phyloP scores from a whole-genome alignment of 2,888 invertebrate genomes.

The Sylvicola cinctus region DNA sequence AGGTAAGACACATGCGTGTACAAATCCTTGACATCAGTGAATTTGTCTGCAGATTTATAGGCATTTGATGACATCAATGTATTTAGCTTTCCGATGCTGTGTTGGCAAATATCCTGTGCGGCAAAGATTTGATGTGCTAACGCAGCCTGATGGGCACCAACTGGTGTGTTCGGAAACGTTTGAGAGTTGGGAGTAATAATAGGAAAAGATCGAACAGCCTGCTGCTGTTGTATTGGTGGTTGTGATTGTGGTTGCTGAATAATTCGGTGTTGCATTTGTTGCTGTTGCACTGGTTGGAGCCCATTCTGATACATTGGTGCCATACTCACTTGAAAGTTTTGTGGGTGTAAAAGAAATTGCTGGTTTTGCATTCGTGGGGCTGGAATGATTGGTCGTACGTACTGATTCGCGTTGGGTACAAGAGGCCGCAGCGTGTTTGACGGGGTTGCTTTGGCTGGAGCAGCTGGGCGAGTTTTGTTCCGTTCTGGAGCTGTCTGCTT shows the following conservation, averaged over 20 bases:
- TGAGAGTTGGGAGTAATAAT: too few species aligned
- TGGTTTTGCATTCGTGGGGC: not conserved
- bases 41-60: constrained; percentile 20
- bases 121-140: constrained; percentile 22
- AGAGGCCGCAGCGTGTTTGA: not conserved
- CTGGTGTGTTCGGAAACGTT: constrained; percentile 16
- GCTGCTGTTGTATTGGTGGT: not conserved
- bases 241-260: not conserved
- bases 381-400: not conserved
- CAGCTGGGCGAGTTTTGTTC: not conserved
- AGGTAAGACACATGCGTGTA: constrained; percentile 25
- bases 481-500: constrained; percentile 14
- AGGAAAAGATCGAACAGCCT: too few species aligned
- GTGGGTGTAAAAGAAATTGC: not conserved
- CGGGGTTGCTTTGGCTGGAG: constrained; percentile 1
- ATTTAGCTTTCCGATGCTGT: constrained; percentile 22
- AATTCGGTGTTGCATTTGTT: not conserved
- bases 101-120: constrained; percentile 24
- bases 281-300: not conserved
- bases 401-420: too few species aligned
- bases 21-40: constrained; percentile 22
- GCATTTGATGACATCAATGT: constrained; percentile 25
- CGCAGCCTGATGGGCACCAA: constrained; percentile 19
- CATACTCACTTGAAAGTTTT: not conserved
- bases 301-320: not conserved